Percentiles rank a stretch among this genome's conserved stretches.
Evolutionary conservation across 2,888 invertebrate species (phyloP).

Genomic region (Heliconius charithonia): DNA sequence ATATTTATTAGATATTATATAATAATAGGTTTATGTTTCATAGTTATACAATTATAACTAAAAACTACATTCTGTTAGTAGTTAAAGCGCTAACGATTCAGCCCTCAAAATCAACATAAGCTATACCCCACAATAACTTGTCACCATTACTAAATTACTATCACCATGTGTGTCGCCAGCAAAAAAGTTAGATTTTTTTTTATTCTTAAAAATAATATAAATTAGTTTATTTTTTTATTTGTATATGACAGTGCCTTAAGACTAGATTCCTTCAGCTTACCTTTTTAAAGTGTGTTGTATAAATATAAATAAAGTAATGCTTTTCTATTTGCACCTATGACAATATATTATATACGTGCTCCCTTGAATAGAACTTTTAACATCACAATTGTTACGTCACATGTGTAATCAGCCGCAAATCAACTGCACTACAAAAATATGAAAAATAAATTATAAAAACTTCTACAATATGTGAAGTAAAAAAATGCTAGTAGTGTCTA

Average conservation of each 20-base stretch:
- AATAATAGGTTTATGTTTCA: neutral
- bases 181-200: neutral
- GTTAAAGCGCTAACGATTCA: slow-evolving; percentile 1
- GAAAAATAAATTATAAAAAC: too few species aligned
- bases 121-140: slow-evolving; percentile 19
- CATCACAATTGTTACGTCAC: neutral
- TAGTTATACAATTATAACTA: neutral
- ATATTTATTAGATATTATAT: neutral
- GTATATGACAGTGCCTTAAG: neutral
- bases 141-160: slow-evolving; percentile 28
- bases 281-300: too few species aligned
- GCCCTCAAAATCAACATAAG: slow-evolving; percentile 15
- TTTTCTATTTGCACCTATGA: too few species aligned
- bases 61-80: neutral
- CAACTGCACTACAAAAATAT: neutral
- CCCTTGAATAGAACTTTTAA: too few species aligned
- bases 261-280: neutral
- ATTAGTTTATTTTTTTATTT: too few species aligned
- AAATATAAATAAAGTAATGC: too few species aligned
- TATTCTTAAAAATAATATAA: neutral
- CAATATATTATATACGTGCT: too few species aligned
- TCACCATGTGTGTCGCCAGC: slow-evolving; percentile 5
- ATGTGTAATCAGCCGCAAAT: neutral
- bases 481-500: neutral
- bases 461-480: neutral